Percentiles rank a stretch among this genome's conserved stretches.
Conservation (phyloP, 2,113 vertebrate species). For the Pseudolaguvia tuberculata region DNA sequence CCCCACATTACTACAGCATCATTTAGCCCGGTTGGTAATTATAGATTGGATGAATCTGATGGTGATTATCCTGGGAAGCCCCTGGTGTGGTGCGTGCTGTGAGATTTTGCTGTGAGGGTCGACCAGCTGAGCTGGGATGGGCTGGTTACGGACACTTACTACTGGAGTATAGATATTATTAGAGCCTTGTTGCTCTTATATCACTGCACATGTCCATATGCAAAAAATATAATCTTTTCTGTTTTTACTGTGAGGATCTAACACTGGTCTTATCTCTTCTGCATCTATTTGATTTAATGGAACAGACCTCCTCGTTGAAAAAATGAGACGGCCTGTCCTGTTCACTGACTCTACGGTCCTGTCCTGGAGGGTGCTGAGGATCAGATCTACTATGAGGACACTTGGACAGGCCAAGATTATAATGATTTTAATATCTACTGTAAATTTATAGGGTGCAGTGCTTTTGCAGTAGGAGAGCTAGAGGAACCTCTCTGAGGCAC, state of each 20-base stretch:
- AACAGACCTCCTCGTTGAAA: no score
- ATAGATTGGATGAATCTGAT: slow-evolving; percentile 31
- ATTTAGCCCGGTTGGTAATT: neutral
- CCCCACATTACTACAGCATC: neutral
- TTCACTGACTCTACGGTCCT: slow-evolving; percentile 16
- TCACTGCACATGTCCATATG: neutral
- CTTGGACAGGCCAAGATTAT: neutral
- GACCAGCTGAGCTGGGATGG: slow-evolving; percentile 21
- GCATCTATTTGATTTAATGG: neutral
- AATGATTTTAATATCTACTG: neutral
- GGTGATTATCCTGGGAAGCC: slow-evolving; percentile 2
- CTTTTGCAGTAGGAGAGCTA: no score
- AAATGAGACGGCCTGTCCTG: neutral
- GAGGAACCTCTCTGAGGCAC: slow-evolving; percentile 14
- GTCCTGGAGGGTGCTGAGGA: slow-evolving; percentile 30
- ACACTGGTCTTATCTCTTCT: neutral
- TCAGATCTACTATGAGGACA: neutral
- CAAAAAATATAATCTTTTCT: neutral
- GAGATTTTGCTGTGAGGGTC: slow-evolving; percentile 52
- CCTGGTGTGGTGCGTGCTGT: slow-evolving; percentile 47
- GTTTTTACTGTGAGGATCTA: neutral
- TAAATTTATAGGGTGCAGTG: neutral
- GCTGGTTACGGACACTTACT: slow-evolving; percentile 27
- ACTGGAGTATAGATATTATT: slow-evolving; percentile 1
- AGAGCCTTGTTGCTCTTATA: slow-evolving; percentile 15